Evolutionary conservation across 2,888 invertebrate genomes (phyloP).

Genomic region (Dorcus parallelipipedus): DNA sequence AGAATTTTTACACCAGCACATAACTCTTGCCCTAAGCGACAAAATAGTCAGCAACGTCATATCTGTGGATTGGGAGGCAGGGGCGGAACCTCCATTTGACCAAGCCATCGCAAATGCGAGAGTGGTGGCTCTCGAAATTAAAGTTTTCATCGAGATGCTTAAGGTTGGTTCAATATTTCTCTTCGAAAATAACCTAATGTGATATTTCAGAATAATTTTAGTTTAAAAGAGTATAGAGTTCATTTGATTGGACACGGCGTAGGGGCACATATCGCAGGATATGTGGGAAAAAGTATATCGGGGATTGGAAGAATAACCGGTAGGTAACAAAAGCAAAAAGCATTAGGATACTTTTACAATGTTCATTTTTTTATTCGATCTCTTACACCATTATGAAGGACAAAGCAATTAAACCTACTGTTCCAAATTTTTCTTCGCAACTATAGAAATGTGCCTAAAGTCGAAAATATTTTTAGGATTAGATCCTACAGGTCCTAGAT

Average conservation of each 20-base stretch:
- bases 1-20: slow-evolving; percentile 27
- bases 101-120: slow-evolving; percentile 58
- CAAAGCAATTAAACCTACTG: too few relatives aligned
- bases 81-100: slow-evolving; percentile 53
- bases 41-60: slow-evolving; percentile 45
- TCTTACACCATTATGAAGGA: too few relatives aligned
- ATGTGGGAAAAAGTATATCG: slow-evolving; percentile 45
- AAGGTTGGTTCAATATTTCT: slow-evolving; percentile 34
- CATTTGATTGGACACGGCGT: slow-evolving; percentile 54
- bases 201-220: slow-evolving; percentile 21
- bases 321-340: slow-evolving; percentile 14
- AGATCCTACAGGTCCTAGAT: slow-evolving; percentile 59
- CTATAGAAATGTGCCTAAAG: background rate
- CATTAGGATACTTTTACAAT: slow-evolving; percentile 1
- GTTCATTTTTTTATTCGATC: too few relatives aligned
- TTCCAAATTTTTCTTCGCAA: too few relatives aligned
- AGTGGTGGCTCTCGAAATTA: slow-evolving; percentile 54
- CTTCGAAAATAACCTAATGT: slow-evolving; percentile 4
- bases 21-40: slow-evolving; percentile 28
- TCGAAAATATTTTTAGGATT: slow-evolving; percentile 43
- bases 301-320: slow-evolving; percentile 43
- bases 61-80: slow-evolving; percentile 54
- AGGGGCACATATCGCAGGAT: slow-evolving; percentile 55
- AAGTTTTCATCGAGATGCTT: slow-evolving; percentile 45
- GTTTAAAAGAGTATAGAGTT: slow-evolving; percentile 33